A percentile compares a stretch with the other conserved stretches of the same genome.
These are phyloP conservation scores for Gisinianus flammeolus DNA, from an alignment of 2,888 invertebrate species.

Conservation along the genomic window DNA sequence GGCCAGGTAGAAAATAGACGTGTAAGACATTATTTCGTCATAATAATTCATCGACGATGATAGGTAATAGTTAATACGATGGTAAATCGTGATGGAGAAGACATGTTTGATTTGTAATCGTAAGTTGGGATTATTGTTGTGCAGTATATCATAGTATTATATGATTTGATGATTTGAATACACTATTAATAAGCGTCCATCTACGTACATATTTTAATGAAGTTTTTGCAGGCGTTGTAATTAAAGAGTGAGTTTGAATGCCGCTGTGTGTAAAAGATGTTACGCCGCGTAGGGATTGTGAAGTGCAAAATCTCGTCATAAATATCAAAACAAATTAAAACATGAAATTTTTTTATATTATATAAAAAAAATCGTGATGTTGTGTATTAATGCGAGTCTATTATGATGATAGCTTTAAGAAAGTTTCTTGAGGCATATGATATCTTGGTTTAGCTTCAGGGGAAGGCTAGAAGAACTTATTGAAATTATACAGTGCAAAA, in stretches of 20 bases:
- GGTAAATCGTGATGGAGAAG: background rate
- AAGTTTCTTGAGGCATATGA: background rate
- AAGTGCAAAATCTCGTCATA: slow-evolving; percentile 39
- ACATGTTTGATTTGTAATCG: background rate
- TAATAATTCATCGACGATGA: background rate
- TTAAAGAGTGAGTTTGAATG: slow-evolving; percentile 2
- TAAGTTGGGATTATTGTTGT: background rate
- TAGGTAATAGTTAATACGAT: background rate
- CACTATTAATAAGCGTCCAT: background rate
- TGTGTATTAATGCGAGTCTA: background rate
- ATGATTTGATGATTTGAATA: slow-evolving; percentile 12
- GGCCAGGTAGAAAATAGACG: background rate
- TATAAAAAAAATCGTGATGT: slow-evolving; percentile 15
- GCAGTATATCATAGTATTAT: background rate
- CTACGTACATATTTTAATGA: slow-evolving; percentile 15
- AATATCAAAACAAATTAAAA: slow-evolving; percentile 35
- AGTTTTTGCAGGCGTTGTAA: slow-evolving; percentile 1
- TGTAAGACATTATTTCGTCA: background rate
- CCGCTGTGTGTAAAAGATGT: background rate
- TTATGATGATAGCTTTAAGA: no score
- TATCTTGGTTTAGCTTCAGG: background rate
- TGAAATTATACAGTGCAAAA: background rate
- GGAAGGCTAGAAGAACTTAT: background rate
- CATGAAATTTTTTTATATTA: background rate
- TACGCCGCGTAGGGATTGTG: background rate